These are phyloP conservation scores for Acrocera orbiculus DNA, from an alignment of 2,888 invertebrate genomes.

Conservation along the genomic window DNA sequence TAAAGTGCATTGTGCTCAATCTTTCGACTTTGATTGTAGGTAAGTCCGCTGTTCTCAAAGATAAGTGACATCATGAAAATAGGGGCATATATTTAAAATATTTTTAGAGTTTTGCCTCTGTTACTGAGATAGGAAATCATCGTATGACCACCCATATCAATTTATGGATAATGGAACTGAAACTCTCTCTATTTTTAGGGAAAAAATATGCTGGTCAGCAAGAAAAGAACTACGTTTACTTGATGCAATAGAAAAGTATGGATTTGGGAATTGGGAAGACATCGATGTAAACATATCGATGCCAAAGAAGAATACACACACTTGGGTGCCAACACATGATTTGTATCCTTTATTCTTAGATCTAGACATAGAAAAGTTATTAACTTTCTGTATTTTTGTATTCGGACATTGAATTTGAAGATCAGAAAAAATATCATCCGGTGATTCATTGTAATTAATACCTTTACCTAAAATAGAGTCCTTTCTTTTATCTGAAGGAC, in stretches of 20 bases:
- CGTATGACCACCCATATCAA: conserved; percentile 78
- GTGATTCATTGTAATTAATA: too few species aligned
- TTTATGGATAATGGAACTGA: conserved; percentile 67
- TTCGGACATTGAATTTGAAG: too few species aligned
- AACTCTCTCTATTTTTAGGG: conserved; percentile 62
- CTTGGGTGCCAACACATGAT: too few species aligned
- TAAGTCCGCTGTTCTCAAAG: conserved; percentile 33
- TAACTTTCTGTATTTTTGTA: too few species aligned
- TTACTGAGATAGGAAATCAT: conserved; percentile 84
- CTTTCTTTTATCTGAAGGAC: too few species aligned
- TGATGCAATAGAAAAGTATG: conserved; percentile 87
- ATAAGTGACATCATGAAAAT: too few species aligned
- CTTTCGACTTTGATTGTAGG: conserved; percentile 91
- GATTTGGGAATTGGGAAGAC: conserved; percentile 93
- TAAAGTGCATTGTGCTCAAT: conserved; percentile 76
- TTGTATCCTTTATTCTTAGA: too few species aligned
- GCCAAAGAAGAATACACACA: conserved; percentile 86
- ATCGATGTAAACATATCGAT: conserved; percentile 79
- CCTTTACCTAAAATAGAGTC: too few species aligned
- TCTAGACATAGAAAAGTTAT: too few species aligned
- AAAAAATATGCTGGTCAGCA: conserved; percentile 73
- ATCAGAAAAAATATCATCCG: too few species aligned
- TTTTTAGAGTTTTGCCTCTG: conserved; percentile 85
- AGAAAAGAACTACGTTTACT: conserved; percentile 76
- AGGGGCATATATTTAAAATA: too few species aligned